Conservation (phyloP, 2,113 vertebrate species). For the Tursiops truncatus region DNA sequence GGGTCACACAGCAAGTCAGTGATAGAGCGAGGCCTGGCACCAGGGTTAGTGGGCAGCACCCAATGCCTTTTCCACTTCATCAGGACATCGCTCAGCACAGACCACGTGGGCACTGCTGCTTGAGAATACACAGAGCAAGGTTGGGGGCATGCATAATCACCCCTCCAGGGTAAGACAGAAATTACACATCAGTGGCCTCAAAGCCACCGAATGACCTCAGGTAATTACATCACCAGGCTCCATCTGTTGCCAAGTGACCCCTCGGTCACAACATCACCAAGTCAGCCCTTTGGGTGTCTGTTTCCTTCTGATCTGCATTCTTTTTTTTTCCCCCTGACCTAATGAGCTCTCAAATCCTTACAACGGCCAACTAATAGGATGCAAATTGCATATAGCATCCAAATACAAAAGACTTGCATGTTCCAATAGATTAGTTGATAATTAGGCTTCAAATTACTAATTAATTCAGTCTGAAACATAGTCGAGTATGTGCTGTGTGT, state of each 20-base stretch:
- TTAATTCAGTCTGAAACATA: constrained; percentile 82
- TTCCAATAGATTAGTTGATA: constrained; percentile 79
- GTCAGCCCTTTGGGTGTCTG: background rate
- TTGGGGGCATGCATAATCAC: background rate
- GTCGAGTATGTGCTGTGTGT: constrained; percentile 41
- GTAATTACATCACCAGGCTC: constrained; percentile 33
- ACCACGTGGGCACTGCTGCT: background rate
- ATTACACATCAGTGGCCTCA: background rate
- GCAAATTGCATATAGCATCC: constrained; percentile 64
- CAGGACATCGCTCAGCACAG: background rate
- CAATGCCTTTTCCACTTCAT: background rate
- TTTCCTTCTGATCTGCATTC: constrained; percentile 13
- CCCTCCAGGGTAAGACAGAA: background rate
- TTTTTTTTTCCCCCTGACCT: constrained; percentile 48
- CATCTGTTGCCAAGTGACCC: constrained; percentile 49
- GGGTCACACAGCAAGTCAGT: background rate
- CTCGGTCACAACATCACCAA: background rate
- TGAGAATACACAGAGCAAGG: background rate
- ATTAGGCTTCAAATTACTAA: constrained; percentile 85
- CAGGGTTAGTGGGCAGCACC: background rate
- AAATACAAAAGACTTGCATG: constrained; percentile 67
- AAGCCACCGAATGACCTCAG: background rate
- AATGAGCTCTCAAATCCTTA: constrained; percentile 64
- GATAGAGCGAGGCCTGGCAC: background rate
- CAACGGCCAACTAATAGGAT: constrained; percentile 68